These are phyloP conservation scores for Myanophis thanlyinensis DNA, from an alignment of 2,113 vertebrate genomes.

Conservation along the genomic window DNA sequence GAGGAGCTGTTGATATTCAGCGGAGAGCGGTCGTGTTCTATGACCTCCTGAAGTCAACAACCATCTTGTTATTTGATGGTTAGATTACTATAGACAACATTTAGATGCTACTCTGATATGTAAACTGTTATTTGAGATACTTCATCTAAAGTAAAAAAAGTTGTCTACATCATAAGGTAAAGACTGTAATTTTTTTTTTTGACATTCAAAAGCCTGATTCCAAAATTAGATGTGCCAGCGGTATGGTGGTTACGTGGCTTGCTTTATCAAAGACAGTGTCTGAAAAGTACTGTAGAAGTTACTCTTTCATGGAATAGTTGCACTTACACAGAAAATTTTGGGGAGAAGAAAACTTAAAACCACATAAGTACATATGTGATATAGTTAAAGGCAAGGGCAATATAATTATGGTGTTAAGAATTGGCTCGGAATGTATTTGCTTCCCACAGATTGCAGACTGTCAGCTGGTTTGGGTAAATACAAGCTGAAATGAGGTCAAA, in stretches of 20 bases:
- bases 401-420: conserved; percentile 33
- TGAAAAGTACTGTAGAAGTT: conserved; percentile 5
- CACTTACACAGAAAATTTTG: neutral
- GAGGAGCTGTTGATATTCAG: no score
- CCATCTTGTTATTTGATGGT: neutral
- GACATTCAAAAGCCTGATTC: neutral
- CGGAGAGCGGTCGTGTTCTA: no score
- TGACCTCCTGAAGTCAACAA: no score
- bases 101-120: neutral
- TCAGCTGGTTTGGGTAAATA: neutral
- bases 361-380: conserved; percentile 2
- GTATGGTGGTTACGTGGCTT: neutral
- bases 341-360: conserved; percentile 30
- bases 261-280: conserved; percentile 20
- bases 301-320: conserved; percentile 7
- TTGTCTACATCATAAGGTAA: neutral
- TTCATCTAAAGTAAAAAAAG: neutral
- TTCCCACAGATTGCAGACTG: conserved; percentile 21
- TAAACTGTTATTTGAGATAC: conserved; percentile 1
- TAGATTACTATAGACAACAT: neutral
- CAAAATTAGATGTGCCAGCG: conserved; percentile 14
- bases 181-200: neutral
- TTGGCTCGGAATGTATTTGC: neutral
- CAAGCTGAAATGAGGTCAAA: neutral
- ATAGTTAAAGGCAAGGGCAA: neutral